phyloP scores from a whole-genome alignment of 2,797 vertebrate species.

The Sphaeramia orbicularis region DNA sequence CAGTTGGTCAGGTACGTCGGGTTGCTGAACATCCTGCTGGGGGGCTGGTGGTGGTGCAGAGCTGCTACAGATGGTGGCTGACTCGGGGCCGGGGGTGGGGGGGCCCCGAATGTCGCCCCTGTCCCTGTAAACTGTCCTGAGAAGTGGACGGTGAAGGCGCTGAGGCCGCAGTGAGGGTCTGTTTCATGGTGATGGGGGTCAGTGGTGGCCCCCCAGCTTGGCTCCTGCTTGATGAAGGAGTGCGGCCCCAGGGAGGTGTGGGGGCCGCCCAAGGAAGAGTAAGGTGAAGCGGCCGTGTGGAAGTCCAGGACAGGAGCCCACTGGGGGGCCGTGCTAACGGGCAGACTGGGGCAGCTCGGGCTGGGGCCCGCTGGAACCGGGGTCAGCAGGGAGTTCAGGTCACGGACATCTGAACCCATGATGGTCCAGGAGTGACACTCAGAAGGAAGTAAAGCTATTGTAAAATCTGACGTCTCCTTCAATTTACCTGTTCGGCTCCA shows the following conservation, averaged over 20 bases:
- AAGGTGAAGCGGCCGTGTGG: slow-evolving; percentile 90
- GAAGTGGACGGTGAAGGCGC: slow-evolving; percentile 98
- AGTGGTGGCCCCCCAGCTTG: slow-evolving; percentile 90
- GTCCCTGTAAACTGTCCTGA: slow-evolving; percentile 98
- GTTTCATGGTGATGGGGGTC: slow-evolving; percentile 86
- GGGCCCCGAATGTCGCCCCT: slow-evolving; percentile 91
- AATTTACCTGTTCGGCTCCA: slow-evolving; percentile 12
- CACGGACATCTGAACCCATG: slow-evolving; percentile 95
- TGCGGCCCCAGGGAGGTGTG: slow-evolving; percentile 90
- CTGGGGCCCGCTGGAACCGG: slow-evolving; percentile 86
- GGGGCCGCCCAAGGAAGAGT: slow-evolving; percentile 88
- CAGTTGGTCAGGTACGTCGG: slow-evolving; percentile 95
- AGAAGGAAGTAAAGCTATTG: slow-evolving; percentile 44
- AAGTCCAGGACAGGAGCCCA: slow-evolving; percentile 93
- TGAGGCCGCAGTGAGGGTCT: slow-evolving; percentile 93
- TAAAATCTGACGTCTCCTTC: slow-evolving; percentile 33
- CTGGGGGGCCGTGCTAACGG: slow-evolving; percentile 92
- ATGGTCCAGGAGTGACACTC: slow-evolving; percentile 47
- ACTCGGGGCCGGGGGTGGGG: slow-evolving; percentile 77
- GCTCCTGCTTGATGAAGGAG: slow-evolving; percentile 98
- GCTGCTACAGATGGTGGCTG: slow-evolving; percentile 91
- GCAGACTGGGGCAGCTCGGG: slow-evolving; percentile 88
- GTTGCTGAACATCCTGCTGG: slow-evolving; percentile 94
- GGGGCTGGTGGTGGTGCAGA: slow-evolving; percentile 90
- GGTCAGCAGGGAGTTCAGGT: slow-evolving; percentile 93